These are phyloP conservation scores for Aplocera efformata DNA, from an alignment of 2,888 invertebrate genomes.

Conservation along the genomic window DNA sequence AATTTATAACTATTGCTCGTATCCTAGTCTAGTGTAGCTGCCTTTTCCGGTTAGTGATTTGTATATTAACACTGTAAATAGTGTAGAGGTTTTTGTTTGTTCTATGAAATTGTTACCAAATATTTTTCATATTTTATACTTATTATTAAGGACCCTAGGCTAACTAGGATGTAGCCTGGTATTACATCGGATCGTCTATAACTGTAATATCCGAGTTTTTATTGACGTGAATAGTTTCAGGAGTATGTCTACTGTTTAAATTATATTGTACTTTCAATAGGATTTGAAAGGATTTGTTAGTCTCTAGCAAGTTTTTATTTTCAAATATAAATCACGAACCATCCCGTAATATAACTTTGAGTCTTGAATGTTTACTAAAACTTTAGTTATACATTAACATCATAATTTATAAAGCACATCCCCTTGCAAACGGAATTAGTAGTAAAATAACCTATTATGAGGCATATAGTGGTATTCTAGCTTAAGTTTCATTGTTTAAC, in stretches of 20 bases:
- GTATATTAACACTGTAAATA: slow-evolving; percentile 32
- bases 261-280: slow-evolving; percentile 16
- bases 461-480: slow-evolving; percentile 39
- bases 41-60: slow-evolving; percentile 63
- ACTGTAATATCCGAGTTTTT: slow-evolving; percentile 8
- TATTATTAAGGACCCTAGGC: slow-evolving; percentile 22
- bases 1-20: slow-evolving; percentile 23
- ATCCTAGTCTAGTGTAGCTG: slow-evolving; percentile 45
- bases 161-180: slow-evolving; percentile 3
- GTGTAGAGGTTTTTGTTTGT: slow-evolving; percentile 34
- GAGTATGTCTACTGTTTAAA: slow-evolving; percentile 8
- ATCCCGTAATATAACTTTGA: slow-evolving; percentile 5
- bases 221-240: slow-evolving; percentile 8
- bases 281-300: slow-evolving; percentile 5
- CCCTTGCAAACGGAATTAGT: slow-evolving; percentile 15
- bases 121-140: slow-evolving; percentile 67
- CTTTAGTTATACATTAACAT: slow-evolving; percentile 1
- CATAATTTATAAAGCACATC: slow-evolving; percentile 10
- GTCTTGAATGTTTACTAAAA: slow-evolving; percentile 12
- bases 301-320: neutral
- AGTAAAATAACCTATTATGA: slow-evolving; percentile 10
- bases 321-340: neutral
- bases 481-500: slow-evolving; percentile 34
- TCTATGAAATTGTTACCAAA: slow-evolving; percentile 76
- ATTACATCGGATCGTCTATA: slow-evolving; percentile 3